Evolutionary conservation across 2,797 vertebrate species (phyloP), one percentile per base, ranked within the genome.

Genomic region (Xiphorhynchus erythropygius): DNA sequence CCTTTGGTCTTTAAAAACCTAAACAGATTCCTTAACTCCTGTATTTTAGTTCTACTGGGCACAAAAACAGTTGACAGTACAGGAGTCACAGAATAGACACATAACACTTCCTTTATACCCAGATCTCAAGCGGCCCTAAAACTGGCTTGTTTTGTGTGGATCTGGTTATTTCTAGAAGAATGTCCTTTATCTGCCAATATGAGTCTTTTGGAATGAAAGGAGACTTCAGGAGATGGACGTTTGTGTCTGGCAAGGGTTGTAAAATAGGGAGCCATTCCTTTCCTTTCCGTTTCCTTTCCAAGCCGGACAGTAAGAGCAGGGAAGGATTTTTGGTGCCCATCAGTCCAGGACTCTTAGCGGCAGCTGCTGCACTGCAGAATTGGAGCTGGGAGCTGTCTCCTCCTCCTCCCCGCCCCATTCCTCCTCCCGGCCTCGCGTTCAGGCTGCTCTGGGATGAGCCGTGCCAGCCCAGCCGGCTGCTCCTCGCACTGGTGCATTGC

Each of bases 361-460:
- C 57, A 42, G 82, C 70, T 92, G 80, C 94, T 94, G 96, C 96
- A 97, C 82, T 97, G 97, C 96, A 96, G 96, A 90, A 81, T 60
- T 50, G 70, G 81, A 90, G 90, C 89, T 47, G 83, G 76, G 92
- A 84, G 60, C 91, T 94, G 46, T 85, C 93, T 89, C 94, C 96
- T 94, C 88, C 93, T 86, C 76, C 68, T 90, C 89, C 56, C 86
- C 89, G 3, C 56, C 91, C 57, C 53, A 24, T 65, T 87, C 82
- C 93, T 94, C 95, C 92, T 94, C 69, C 84, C 83, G 65, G 89
- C 89, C 88, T 88, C 49, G 2, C 19, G 63, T 41, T 84, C 71
- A 12, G 76, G n/a, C 63, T 2, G 44, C 41, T 46, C 87, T 88
- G 62, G 75, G 90, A 91, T 44, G 57, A 52, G 70, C 87, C 5